Evolutionary conservation across 2,888 invertebrate species (phyloP), one percentile per base, ranked within the genome.

Genomic region (Cylindroiulus punctatus): DNA sequence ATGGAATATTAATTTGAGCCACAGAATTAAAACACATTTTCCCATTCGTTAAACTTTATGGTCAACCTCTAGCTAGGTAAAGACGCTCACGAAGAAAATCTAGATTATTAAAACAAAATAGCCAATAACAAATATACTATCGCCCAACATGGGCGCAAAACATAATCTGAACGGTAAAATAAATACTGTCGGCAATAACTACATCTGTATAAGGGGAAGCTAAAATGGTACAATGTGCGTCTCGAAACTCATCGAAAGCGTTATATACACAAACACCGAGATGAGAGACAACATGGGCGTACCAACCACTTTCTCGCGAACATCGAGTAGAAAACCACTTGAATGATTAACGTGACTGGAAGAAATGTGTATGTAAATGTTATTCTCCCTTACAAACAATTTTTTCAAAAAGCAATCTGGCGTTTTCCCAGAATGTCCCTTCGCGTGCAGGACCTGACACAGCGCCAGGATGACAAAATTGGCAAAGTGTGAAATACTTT

Each of bases 101-200:
- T 19, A 52, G n/a, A 76, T 65, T 76, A 76, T 52, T 4, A 30
- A 1, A 12, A 30, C 10, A 76, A 30, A 76, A 30, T 14, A 17
- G 12, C 30, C 14, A 44, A 76, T 76, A 76, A 76, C 30, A 76
- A 76, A 76, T 76, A n/a, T 22, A 22, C 22, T 57, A 8, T 22
- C 22, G 22, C 22, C 8, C 57, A 57, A 76, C 12, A 14, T 30
- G 14, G 10, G 26, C 76, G 17, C 26, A 30, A 76, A 76, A 76
- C 30, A 17, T 30, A 76, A 76, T 30, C 76, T 76, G 76, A 76
- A 10, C 19, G 22, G n/a, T 8, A 17, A 76, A 76, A 76, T 76
- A 76, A 76, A 76, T 76, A 76, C 76, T 76, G 76, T 76, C 10
- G 76, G 30, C 76, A 76, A 30, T 30, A 76, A 76, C 76, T n/a